These are phyloP conservation scores for Danaus melanippus DNA, from an alignment of 1,140 invertebrate species.

Conservation along the genomic window DNA sequence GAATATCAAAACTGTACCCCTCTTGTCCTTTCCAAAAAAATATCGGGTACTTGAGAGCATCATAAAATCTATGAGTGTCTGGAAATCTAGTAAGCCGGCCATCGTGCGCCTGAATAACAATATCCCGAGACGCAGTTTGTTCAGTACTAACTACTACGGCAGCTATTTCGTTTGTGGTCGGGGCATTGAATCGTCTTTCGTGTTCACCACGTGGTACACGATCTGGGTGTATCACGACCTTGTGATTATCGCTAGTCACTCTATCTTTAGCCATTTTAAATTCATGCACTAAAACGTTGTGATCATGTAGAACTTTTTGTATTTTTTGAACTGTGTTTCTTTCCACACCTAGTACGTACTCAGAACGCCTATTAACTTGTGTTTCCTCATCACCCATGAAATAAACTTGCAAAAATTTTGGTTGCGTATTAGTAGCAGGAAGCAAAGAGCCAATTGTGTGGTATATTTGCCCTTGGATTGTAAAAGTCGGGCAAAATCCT, in stretches of 20 bases:
- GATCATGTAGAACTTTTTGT: conserved; percentile 26
- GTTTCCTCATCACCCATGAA: conserved; percentile 26
- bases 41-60: conserved; percentile 31
- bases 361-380: no score
- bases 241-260: conserved; percentile 5
- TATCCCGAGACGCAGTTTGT: conserved; percentile 30
- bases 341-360: no score
- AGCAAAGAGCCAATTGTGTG: conserved; percentile 22
- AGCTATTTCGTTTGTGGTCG: conserved; percentile 30
- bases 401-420: conserved; percentile 27
- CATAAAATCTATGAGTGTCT: conserved; percentile 35
- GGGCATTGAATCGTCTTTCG: conserved; percentile 33
- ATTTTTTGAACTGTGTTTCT: conserved; percentile 6
- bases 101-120: conserved; percentile 29
- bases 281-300: conserved; percentile 25
- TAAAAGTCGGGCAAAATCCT: conserved; percentile 27
- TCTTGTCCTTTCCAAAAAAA: conserved; percentile 31
- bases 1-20: conserved; percentile 28
- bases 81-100: conserved; percentile 28
- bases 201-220: conserved; percentile 14
- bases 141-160: conserved; percentile 28
- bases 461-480: conserved; percentile 15
- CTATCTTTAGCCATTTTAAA: conserved; percentile 13
- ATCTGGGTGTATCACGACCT: conserved; percentile 12
- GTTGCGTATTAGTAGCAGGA: conserved; percentile 18